phyloP scores from a whole-genome alignment of 92 coral and sea anemone genomes.

The Actinostola sp. region DNA sequence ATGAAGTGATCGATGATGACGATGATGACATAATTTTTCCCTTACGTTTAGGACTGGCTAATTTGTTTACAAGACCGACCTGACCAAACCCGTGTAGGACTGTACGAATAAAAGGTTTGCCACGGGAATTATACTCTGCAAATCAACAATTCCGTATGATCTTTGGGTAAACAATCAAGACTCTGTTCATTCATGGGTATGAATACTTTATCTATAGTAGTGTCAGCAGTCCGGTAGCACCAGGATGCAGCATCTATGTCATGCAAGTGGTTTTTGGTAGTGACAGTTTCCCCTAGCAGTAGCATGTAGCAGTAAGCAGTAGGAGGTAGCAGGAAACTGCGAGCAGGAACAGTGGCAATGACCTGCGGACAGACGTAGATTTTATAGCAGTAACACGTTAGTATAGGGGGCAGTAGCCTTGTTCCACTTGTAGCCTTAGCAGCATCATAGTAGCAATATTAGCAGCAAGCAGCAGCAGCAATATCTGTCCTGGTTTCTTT shows the following conservation, averaged over 20 bases:
- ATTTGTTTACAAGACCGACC: slow-evolving; percentile 81
- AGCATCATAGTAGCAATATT: too few relatives aligned
- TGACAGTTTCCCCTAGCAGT: neutral
- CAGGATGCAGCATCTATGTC: too few relatives aligned
- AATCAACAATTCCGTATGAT: slow-evolving; percentile 78
- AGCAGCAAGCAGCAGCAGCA: too few relatives aligned
- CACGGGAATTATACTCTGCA: slow-evolving; percentile 89
- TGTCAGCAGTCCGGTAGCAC: too few relatives aligned
- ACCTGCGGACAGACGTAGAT: too few relatives aligned
- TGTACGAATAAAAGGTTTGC: slow-evolving; percentile 49
- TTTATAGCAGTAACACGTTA: too few relatives aligned
- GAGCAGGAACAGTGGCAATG: too few relatives aligned
- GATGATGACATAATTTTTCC: slow-evolving; percentile 4
- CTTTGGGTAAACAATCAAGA: slow-evolving; percentile 60
- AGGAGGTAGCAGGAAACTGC: neutral
- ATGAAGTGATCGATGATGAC: neutral
- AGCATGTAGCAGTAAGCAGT: neutral
- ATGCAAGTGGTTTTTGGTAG: too few relatives aligned
- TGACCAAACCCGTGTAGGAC: slow-evolving; percentile 22
- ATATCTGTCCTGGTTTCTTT: too few relatives aligned
- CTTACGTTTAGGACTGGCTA: slow-evolving; percentile 77
- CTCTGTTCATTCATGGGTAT: slow-evolving; percentile 79
- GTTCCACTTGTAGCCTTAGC: too few relatives aligned
- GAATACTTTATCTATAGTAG: neutral
- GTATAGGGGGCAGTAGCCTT: too few relatives aligned